Base-by-base conservation (phyloP, 2,888 invertebrate species). In the Amphipyra tragopoginis region DNA sequence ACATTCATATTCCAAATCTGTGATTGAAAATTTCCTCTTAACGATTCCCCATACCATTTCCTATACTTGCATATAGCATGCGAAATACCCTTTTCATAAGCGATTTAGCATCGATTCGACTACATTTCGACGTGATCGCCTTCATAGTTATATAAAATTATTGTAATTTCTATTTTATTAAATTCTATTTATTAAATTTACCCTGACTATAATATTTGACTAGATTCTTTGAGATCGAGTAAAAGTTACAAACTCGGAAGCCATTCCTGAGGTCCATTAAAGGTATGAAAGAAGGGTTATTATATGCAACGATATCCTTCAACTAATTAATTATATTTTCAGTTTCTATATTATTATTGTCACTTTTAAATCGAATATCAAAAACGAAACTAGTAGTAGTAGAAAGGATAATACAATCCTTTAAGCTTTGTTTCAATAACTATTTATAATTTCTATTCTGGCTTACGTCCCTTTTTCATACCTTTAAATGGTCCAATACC, bases 191-290 rank as follows among this genome's bases (percentile, higher is more conserved):
- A 62, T 47, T 70, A 67, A 64, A 58, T 72, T 79, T 83, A 84
- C 84, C 83, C 85, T 85, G 85, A 80, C 81, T 80, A 80, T 71
- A 77, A 74, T 79, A 76, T 82, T 82, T 78, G 86, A 86, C 84
- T 84, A 86, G 81, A 80, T 78, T 78, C 62, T 53, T 65, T 73
- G 76, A 79, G 76, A 76, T 75, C 71, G 65, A 77, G 43, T 72
- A 69, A 69, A 77, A 73, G 69, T 72, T 80, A 81, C 75, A 65
- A 81, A 79, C 74, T 83, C 81, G 82, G 82, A 85, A 87, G 82
- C 81, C 75, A 77, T 79, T 79, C 78, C 75, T 81, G 73, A 61
- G 76, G 75, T 67, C 64, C 54, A 58, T 59, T 82, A 79, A 84
- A 83, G 79, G 77, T 80, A 77, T 72, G 71, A 80, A 75, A 63